These are phyloP conservation scores for Sebastolobus alascanus DNA, from an alignment of 2,797 vertebrate genomes.

Conservation along the genomic window DNA sequence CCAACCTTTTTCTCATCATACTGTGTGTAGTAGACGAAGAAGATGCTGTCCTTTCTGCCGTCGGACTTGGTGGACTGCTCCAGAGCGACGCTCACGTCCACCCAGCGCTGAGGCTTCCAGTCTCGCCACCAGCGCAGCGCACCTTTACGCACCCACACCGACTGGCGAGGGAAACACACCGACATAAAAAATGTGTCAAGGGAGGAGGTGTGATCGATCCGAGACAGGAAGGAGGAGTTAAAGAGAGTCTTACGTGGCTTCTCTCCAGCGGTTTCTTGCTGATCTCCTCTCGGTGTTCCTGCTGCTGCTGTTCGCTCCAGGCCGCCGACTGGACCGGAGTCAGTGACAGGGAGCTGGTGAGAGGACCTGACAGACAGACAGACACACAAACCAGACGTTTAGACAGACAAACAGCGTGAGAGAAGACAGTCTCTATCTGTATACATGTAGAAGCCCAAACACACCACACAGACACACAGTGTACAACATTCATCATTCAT, in stretches of 20 bases:
- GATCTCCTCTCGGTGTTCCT: constrained; percentile 84
- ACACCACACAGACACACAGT: background rate
- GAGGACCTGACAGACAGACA: constrained; percentile 85
- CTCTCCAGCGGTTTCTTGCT: constrained; percentile 90
- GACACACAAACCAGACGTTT: constrained; percentile 69
- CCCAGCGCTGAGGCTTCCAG: constrained; percentile 95
- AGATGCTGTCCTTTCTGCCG: constrained; percentile 91
- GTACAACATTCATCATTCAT: constrained; percentile 23
- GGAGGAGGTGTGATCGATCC: background rate
- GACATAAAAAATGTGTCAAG: background rate
- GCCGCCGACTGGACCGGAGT: constrained; percentile 91
- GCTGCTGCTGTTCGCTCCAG: constrained; percentile 88
- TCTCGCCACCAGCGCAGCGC: constrained; percentile 95
- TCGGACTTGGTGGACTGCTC: constrained; percentile 92
- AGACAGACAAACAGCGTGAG: constrained; percentile 16
- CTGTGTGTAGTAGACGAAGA: constrained; percentile 94
- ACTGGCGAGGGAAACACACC: constrained; percentile 77
- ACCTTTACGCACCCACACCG: constrained; percentile 94
- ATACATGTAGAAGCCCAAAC: background rate
- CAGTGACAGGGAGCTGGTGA: constrained; percentile 80
- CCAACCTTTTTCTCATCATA: constrained; percentile 95
- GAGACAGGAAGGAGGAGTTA: background rate
- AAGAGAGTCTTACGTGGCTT: constrained; percentile 74
- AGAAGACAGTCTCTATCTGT: constrained; percentile 33
- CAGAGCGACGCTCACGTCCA: constrained; percentile 92